Base-by-base conservation (phyloP, 2,113 vertebrate species). In the Apus apus region DNA sequence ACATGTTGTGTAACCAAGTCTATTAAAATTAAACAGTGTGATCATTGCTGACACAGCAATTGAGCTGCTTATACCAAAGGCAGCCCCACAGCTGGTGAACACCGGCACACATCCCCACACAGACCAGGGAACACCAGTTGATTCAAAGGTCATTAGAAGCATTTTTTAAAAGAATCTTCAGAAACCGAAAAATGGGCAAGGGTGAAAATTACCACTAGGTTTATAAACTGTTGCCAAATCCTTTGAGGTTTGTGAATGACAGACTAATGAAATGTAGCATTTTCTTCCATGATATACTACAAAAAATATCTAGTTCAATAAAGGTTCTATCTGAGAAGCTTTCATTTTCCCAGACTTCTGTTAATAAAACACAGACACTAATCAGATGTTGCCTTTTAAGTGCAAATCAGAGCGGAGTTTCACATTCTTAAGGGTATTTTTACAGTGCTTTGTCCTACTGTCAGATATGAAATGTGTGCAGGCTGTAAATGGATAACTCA, bases 11-110 rank as follows among this genome's bases (percentile, higher is more conserved):
- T 84, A 96, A 94, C 90, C 48, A 64, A 57, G 85, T 29, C 61
- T 53, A 88, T 94, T 84, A 96, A 95, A 93, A 94, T 93, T 83
- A 94, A 93, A 77, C 67, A 87, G 75, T 70, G 74, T 67, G 76
- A 71, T 90, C 86, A 92, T 29, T 84, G 94, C 93, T 96, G 90
- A 95, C 87, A 86, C 34, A 93, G 74, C 81, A 92, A 38, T 6
- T 38, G 65, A 80, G 45, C 67, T 74, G 53, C 75, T 89, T 51
- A 20, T 27, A 73, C 27, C 38, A 70, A 80, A 76, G 72, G 64
- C 87, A 77, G 68, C 38, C 77, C 80, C 83, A 48, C 91, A 81
- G 78, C 75, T 94, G 75, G 51, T 64, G 64, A 56, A 58, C 51
- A 83, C 76, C 48, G 70, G 50, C 66, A 57, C 14, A 40, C 36